Evolutionary conservation across 2,888 invertebrate genomes (phyloP), one percentile per base, ranked within the genome.

Genomic region (Folsomia candida): DNA sequence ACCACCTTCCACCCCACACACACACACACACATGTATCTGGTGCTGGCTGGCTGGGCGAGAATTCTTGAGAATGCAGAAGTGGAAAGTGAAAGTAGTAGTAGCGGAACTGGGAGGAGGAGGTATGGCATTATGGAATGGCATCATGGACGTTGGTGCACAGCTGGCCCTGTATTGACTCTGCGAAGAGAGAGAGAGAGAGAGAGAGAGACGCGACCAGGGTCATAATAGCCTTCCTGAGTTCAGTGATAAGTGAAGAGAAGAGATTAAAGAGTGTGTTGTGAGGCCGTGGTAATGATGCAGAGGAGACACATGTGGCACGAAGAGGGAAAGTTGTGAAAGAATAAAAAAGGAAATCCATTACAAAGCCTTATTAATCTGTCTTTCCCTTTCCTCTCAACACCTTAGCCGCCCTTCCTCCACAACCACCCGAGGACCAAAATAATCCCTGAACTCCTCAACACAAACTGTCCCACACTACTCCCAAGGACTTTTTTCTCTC

Each of bases 321-420:
- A 25, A 28, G n/a, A 18, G 25, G 20, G 9, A 18, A 59, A 6
- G 22, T 4, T 9, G 3, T 25, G 27, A 59, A 22, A 59, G 27
- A 59, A 20, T 20, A 3, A 20, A 27, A 28, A 29, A 62, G 24
- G 29, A 64, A 64, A 64, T 64, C 64, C 51, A 64, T 64, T 64
- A 64, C 64, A 64, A 64, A 64, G 64, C 51, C 64, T 47, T 51
- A 64, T 64, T 64, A 64, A 64, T 64, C 64, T 64, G 64, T 64
- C 62, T 37, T 64, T 51, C 64, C 64, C 26, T 51, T 64, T 51
- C 51, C 64, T 62, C 62, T 62, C 62, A 62, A 62, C 62, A 62
- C 62, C n/a, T n/a, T n/a, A n/a, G n/a, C n/a, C n/a, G n/a, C n/a
- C n/a, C 51, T 64, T 47, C 51, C 51, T 29, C 14, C 64, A 64